phyloP scores from a whole-genome alignment of 2,888 invertebrate genomes.

The Homarus gammarus region DNA sequence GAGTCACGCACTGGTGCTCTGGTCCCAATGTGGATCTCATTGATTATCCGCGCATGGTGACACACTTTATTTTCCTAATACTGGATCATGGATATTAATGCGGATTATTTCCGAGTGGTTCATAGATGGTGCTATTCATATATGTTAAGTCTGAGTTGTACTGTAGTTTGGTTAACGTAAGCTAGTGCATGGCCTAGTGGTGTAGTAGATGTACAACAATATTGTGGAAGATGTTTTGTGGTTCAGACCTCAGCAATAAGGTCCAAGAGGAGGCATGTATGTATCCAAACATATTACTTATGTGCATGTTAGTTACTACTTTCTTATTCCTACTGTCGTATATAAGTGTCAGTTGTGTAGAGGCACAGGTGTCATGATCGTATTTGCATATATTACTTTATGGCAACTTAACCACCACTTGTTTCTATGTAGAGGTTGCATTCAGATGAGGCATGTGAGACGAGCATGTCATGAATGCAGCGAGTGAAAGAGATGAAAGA shows the following conservation, averaged over 20 bases:
- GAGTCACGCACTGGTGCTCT: background rate
- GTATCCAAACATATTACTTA: constrained; percentile 9
- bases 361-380: too few species aligned
- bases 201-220: constrained; percentile 13
- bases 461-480: too few species aligned
- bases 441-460: too few species aligned
- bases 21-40: background rate
- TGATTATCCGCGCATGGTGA: background rate
- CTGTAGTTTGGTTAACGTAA: background rate
- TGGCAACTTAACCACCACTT: too few species aligned
- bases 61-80: background rate
- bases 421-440: too few species aligned
- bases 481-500: too few species aligned
- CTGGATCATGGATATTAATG: background rate
- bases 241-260: constrained; percentile 40
- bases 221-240: constrained; percentile 43
- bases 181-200: constrained; percentile 12
- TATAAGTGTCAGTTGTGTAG: too few species aligned
- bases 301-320: background rate
- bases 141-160: background rate
- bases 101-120: background rate
- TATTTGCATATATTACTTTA: too few species aligned
- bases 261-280: constrained; percentile 49
- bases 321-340: too few species aligned
- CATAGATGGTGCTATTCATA: background rate